Percentiles rank a stretch among this genome's conserved stretches.
phyloP scores from a whole-genome alignment of 2,888 invertebrate genomes.

The Orchestes rusci region DNA sequence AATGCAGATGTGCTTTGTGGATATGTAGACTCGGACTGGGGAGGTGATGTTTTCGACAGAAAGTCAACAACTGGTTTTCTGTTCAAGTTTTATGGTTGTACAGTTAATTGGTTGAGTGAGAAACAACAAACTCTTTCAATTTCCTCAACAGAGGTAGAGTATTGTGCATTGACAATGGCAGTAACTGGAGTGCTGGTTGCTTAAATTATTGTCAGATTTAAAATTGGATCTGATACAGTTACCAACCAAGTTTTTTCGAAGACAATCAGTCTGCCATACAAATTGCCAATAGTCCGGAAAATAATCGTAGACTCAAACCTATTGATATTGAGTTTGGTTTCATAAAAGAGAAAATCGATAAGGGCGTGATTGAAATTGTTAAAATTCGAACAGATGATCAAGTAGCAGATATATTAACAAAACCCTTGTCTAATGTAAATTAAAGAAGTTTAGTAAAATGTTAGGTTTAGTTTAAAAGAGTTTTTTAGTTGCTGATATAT shows the following conservation, averaged over 20 bases:
- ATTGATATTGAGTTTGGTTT: not conserved
- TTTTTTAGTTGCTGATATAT: no score
- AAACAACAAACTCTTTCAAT: not conserved
- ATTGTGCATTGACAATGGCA: not conserved
- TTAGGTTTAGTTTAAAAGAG: not conserved
- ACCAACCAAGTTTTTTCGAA: not conserved
- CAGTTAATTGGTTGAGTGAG: not conserved
- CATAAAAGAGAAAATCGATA: not conserved
- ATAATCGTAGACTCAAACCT: not conserved
- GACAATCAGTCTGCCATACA: not conserved
- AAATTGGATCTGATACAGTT: not conserved
- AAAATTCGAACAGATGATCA: no score
- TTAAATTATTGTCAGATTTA: not conserved
- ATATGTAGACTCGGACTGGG: conserved; percentile 9
- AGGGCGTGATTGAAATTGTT: not conserved
- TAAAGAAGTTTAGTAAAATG: not conserved
- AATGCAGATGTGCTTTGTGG: conserved; percentile 3
- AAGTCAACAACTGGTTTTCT: conserved; percentile 5
- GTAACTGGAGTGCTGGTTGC: not conserved
- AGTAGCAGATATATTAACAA: not conserved
- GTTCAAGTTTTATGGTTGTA: not conserved
- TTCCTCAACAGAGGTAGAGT: not conserved
- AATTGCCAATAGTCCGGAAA: not conserved
- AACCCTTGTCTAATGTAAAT: not conserved
- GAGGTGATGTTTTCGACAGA: conserved; percentile 1